Evolutionary conservation across 2,797 vertebrate genomes (phyloP).

Genomic region (Phrynocephalus guinanensis): DNA sequence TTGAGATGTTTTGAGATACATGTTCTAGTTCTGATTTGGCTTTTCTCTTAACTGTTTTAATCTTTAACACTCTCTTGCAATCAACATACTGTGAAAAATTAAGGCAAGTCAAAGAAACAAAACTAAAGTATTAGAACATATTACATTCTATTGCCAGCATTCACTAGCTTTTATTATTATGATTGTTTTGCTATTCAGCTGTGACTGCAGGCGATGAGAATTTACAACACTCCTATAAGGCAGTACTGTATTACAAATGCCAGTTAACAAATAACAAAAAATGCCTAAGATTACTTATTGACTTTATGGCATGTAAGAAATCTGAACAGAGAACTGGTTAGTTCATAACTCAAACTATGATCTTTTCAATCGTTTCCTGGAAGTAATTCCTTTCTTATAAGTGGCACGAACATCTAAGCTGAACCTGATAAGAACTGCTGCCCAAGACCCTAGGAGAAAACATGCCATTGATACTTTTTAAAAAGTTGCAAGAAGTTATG

Average conservation of each 20-base stretch:
- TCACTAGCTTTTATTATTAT: not conserved
- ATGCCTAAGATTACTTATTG: not conserved
- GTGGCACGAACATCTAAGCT: not conserved
- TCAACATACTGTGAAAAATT: conserved; percentile 58
- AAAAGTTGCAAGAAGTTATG: no score
- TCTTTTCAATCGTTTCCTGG: not conserved
- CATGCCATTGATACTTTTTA: no score
- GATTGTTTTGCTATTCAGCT: not conserved
- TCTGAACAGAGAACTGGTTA: not conserved
- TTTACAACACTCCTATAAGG: not conserved
- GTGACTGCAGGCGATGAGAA: not conserved
- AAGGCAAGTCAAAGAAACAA: conserved; percentile 50
- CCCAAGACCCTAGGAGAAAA: no score
- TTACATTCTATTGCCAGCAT: not conserved
- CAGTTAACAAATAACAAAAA: not conserved
- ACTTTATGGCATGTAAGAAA: not conserved
- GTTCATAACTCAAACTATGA: not conserved
- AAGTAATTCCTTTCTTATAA: not conserved
- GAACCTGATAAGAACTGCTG: not conserved
- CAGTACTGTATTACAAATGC: not conserved
- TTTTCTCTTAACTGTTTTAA: conserved; percentile 49
- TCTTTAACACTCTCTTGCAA: conserved; percentile 52
- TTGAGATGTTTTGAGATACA: conserved; percentile 60
- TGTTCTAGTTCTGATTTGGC: conserved; percentile 43
- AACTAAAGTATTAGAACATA: conserved; percentile 35